Evolutionary conservation across 2,797 vertebrate genomes (phyloP).

Genomic region (Echiichthys vipera): DNA sequence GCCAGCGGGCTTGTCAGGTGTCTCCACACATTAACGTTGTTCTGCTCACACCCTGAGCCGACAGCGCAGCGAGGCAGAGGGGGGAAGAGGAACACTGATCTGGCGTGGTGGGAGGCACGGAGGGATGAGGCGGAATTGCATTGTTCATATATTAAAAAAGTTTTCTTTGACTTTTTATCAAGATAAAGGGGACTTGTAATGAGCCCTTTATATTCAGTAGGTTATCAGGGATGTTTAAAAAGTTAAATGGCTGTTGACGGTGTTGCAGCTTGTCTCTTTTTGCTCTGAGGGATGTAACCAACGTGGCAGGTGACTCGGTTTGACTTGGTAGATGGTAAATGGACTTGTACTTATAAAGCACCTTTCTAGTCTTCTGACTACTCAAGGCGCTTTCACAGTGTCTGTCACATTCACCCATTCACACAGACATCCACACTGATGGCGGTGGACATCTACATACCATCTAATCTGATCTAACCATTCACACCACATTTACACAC

Average conservation of each 20-base stretch:
- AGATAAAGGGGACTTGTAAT: not conserved
- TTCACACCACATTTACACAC: no score
- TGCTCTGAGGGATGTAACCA: not conserved
- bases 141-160: constrained; percentile 27
- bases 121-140: constrained; percentile 25
- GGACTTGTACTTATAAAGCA: no score
- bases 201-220: not conserved
- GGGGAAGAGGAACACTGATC: constrained; percentile 46
- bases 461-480: no score
- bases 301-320: not conserved
- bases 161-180: constrained; percentile 16
- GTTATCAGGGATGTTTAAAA: constrained; percentile 1
- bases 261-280: not conserved
- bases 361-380: no score
- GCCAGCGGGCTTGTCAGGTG: constrained; percentile 80
- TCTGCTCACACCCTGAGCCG: constrained; percentile 76
- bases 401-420: no score
- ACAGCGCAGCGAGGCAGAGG: constrained; percentile 72
- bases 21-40: constrained; percentile 79
- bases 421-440: no score
- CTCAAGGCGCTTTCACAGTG: no score
- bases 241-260: not conserved
- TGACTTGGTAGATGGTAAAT: not conserved
- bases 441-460: no score
- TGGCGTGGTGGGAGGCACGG: constrained; percentile 58